Conservation (phyloP, 1,140 invertebrate genomes). For the Trypoxylus dichotomus region DNA sequence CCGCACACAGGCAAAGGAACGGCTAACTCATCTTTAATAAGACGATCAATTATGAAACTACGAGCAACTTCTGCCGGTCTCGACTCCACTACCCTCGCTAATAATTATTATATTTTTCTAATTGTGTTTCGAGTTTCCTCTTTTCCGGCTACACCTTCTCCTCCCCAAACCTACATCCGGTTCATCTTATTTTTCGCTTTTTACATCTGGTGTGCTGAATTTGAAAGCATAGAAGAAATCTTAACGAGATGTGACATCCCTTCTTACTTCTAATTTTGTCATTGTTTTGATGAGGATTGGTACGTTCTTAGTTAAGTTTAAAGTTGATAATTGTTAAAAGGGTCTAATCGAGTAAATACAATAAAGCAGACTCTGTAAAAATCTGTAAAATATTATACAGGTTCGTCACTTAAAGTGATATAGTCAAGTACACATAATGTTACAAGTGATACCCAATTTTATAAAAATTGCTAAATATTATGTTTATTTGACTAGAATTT, state of each 20-base stretch:
- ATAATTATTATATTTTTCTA: constrained; percentile 53
- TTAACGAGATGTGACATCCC: not conserved
- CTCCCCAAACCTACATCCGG: not conserved
- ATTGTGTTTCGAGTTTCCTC: constrained; percentile 40
- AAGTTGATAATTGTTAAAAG: too few species aligned
- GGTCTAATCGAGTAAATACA: too few species aligned
- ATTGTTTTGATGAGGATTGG: not conserved
- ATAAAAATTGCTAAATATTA: too few species aligned
- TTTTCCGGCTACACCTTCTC: not conserved
- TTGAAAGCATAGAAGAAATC: not conserved
- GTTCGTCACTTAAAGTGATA: too few species aligned
- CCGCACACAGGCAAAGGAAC: constrained; percentile 48
- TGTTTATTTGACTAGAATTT: too few species aligned
- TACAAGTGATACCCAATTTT: too few species aligned
- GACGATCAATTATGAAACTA: constrained; percentile 54
- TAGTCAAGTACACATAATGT: too few species aligned
- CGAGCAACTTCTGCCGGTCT: constrained; percentile 48
- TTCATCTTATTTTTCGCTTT: not conserved
- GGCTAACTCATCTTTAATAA: constrained; percentile 55
- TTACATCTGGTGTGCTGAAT: not conserved
- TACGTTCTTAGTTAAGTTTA: too few species aligned
- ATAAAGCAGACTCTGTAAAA: too few species aligned
- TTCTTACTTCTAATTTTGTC: not conserved
- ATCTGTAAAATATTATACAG: too few species aligned
- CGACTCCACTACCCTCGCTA: constrained; percentile 43